Percentiles rank a stretch among this genome's conserved stretches.
phyloP scores from a whole-genome alignment of 1,140 invertebrate genomes.

The Brachionus plicatilis region DNA sequence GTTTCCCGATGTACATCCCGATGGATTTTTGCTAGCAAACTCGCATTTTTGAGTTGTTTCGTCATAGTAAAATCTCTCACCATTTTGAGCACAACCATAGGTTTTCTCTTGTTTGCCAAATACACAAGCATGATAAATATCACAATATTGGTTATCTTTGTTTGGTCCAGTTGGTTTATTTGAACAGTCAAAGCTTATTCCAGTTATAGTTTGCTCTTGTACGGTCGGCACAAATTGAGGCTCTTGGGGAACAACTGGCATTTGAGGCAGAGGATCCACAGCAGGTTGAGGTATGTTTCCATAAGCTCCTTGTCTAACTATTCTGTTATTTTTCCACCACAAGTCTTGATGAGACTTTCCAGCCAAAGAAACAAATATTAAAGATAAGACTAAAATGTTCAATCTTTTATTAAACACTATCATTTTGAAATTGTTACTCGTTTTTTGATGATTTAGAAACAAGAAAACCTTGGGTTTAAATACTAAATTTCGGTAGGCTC shows the following conservation, averaged over 20 bases:
- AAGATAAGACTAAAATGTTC: not conserved
- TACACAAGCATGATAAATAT: constrained; percentile 40
- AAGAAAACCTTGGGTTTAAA: not conserved
- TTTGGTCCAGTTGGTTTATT: constrained; percentile 9
- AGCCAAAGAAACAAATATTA: not conserved
- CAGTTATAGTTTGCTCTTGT: not conserved
- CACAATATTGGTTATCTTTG: constrained; percentile 37
- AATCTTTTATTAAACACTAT: not conserved
- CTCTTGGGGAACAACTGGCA: not conserved
- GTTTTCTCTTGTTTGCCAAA: constrained; percentile 33
- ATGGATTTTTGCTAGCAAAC: not conserved
- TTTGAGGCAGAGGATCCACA: not conserved
- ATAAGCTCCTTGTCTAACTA: constrained; percentile 1
- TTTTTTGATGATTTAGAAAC: not conserved
- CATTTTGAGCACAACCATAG: constrained; percentile 34
- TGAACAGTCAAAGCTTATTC: constrained; percentile 34
- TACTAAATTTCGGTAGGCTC: not conserved
- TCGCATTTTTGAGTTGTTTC: constrained; percentile 39
- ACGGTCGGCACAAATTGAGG: constrained; percentile 11
- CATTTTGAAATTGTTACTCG: not conserved
- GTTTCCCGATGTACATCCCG: constrained; percentile 16
- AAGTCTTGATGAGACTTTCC: not conserved
- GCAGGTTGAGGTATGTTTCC: not conserved
- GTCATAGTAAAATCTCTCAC: constrained; percentile 40
- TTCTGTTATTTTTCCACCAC: not conserved